Conservation (phyloP, 2,797 vertebrate species). For the Lagocephalus sceleratus region DNA sequence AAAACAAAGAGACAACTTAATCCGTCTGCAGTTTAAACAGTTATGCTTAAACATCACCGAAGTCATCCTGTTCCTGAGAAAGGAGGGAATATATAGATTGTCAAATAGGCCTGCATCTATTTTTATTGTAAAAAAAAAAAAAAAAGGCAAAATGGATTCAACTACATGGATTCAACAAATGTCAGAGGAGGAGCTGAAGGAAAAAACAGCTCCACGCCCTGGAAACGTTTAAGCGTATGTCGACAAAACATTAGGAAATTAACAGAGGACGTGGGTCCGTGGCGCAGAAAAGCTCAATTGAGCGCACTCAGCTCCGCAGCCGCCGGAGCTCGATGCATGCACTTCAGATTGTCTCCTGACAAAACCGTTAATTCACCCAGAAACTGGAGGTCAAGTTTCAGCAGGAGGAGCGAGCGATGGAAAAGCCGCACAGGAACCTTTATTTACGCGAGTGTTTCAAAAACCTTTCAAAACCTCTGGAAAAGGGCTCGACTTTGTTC, state of each 20-base stretch:
- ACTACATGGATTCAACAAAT: no score
- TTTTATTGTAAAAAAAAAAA: no score
- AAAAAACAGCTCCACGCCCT: conserved; percentile 5
- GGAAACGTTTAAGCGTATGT: conserved; percentile 28
- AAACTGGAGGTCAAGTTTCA: conserved; percentile 69
- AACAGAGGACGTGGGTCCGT: conserved; percentile 31
- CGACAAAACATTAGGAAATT: conserved; percentile 21
- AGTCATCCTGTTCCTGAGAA: no score
- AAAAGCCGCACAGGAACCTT: no score
- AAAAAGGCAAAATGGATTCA: no score
- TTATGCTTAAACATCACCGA: background rate
- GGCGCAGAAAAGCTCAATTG: conserved; percentile 56
- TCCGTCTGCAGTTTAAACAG: conserved; percentile 10
- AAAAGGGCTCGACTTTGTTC: no score
- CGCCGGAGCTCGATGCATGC: conserved; percentile 55
- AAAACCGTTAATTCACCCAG: conserved; percentile 72
- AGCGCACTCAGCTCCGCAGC: conserved; percentile 66
- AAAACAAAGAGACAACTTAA: conserved; percentile 12
- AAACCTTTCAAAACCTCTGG: no score
- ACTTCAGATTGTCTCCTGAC: conserved; percentile 68
- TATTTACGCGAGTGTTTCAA: no score
- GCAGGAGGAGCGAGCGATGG: conserved; percentile 23
- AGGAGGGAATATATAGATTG: no score
- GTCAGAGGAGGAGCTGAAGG: no score
- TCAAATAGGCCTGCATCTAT: no score